Conservation (phyloP, 2,113 vertebrate genomes). For the Pelobates fuscus region DNA sequence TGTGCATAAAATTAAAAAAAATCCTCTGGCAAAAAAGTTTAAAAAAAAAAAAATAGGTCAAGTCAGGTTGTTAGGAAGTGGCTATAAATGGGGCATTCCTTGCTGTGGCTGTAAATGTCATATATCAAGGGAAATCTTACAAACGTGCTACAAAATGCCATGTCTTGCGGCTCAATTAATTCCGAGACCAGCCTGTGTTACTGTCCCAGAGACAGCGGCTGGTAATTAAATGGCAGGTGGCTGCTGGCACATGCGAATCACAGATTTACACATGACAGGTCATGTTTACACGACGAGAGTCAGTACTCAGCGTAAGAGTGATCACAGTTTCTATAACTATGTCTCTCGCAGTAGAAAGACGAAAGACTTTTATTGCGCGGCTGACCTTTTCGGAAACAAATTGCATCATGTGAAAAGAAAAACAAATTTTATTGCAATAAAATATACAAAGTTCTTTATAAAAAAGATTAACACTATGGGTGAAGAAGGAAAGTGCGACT, state of each 20-base stretch:
- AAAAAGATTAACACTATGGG: too few species aligned
- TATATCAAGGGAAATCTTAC: slow-evolving; percentile 18
- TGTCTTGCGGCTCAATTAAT: slow-evolving; percentile 22
- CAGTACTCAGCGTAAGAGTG: neutral
- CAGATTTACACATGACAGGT: neutral
- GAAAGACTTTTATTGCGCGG: neutral
- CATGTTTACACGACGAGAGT: slow-evolving; percentile 1
- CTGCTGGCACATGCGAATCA: slow-evolving; percentile 5
- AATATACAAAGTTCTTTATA: neutral
- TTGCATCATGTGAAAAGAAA: neutral
- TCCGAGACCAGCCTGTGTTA: neutral
- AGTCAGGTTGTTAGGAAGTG: neutral
- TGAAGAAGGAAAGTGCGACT: too few species aligned
- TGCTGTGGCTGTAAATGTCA: slow-evolving; percentile 32
- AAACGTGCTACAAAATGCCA: slow-evolving; percentile 28
- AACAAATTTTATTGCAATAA: neutral
- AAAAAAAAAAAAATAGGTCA: too few species aligned
- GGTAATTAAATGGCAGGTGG: slow-evolving; percentile 42
- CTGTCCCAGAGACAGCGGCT: neutral
- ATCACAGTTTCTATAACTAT: neutral
- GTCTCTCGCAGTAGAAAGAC: neutral
- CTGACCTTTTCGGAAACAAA: neutral
- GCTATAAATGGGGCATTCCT: neutral
- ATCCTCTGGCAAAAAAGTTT: too few species aligned
- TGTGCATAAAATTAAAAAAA: too few species aligned